Base-by-base conservation (phyloP, 2,888 invertebrate species). In the Macaria notata region DNA sequence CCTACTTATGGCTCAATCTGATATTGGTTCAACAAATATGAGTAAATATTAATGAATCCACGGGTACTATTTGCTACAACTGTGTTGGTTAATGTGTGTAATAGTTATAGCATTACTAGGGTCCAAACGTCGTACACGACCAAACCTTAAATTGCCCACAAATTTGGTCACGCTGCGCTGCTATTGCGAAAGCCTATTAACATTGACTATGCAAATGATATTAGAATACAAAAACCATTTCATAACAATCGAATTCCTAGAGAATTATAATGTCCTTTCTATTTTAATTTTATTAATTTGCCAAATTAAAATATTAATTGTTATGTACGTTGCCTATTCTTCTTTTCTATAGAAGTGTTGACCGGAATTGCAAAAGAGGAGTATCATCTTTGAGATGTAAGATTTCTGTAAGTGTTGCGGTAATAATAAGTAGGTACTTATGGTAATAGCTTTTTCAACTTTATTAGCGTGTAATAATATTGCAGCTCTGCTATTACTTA, bases 141-240 rank as follows among this genome's bases (percentile, higher is more conserved):
- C 70, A 63, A 68, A 70, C 65, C 68, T 65, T 71, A 72, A 68
- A 72, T 70, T 72, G 70, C 67, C 61, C 65, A 69, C 69, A 64
- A 67, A 70, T 73, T 75, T 71, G 69, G 73, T 61, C 68, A 74
- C 69, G 70, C 56, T 64, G 56, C 57, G 70, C 57, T 63, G 54
- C 57, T 68, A 59, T 83, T 81, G 73, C 80, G 70, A 77, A 80
- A 81, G 70, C 66, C 64, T 72, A 75, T 78, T 78, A 77, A 76
- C 75, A 76, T 79, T 77, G 76, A 70, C 59, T 66, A 72, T 70
- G 68, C 63, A 69, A 73, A 73, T 71, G 66, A 70, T 73, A 71
- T 72, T 66, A 55, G 71, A 66, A 69, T 68, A 67, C 69, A 67
- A 71, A 67, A 71, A 66, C 59, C 49, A 66, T 76, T 73, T 72